Base-by-base conservation (phyloP, 1,140 invertebrate genomes). In the Diprion similis region DNA sequence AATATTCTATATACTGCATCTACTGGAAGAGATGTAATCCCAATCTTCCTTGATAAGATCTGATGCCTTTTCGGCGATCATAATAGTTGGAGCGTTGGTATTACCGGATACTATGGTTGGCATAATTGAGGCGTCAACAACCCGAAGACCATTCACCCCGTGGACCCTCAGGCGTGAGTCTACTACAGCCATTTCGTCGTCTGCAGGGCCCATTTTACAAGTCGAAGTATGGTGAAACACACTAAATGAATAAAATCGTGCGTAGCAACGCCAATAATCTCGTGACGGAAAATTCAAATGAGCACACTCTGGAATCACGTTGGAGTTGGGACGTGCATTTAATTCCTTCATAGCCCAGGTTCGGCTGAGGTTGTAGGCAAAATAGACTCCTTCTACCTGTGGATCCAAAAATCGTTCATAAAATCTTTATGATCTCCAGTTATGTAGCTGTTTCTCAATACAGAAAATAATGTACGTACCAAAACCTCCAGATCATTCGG, bases 301-400 rank as follows among this genome's bases (percentile, higher is more conserved):
- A 8, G 85, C 85, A 76, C 93, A 95, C 2, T 91, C 91, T 1
- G 93, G 93, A 81, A 93, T 93, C n/a, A 90, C 88, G 45, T 91
- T 87, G 64, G 89, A 87, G 68, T 92, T 91, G 6, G 94, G 83
- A 4, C 89, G 80, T 1, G 92, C 93, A 1, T 91, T 91, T 68
- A 92, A 92, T 66, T 89, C 85, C 80, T 91, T 89, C 78, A 94
- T 93, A 0, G 92, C 89, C 76, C 90, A 90, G 0, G 93, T 94
- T 73, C 90, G 89, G 9, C 92, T 93, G 46, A 94, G 80, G 0
- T 92, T 91, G 1, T 94, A 85, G 0, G 90, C 92, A n/a, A 94
- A 91, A 85, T 94, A 94, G 0, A 92, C 93, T 0, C 94, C 94
- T 87, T 95, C 94, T 17, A 59, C n/a, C 51, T 59, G 51, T 2